A percentile compares a stretch with the other conserved stretches of the same genome.
phyloP scores from a whole-genome alignment of 2,888 invertebrate genomes.

The Dichetophora obliterata region DNA sequence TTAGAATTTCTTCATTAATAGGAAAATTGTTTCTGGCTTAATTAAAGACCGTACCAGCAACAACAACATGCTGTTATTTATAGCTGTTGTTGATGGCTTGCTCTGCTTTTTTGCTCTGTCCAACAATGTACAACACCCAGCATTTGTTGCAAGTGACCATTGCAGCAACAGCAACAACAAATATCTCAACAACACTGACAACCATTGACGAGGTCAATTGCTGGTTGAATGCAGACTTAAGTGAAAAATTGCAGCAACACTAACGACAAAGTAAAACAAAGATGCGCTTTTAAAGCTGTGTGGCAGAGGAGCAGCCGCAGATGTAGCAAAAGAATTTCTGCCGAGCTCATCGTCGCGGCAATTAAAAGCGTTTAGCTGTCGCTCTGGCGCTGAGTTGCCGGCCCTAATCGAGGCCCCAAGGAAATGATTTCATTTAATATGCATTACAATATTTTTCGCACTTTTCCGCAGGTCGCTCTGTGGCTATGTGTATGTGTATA shows the following conservation, averaged over 20 bases:
- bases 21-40: conserved; percentile 54
- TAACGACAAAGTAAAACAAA: conserved; percentile 41
- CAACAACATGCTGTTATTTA: conserved; percentile 32
- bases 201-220: conserved; percentile 40
- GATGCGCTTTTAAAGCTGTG: neutral
- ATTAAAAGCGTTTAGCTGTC: conserved; percentile 40
- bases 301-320: neutral
- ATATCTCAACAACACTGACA: neutral
- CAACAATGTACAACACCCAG: conserved; percentile 7
- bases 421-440: conserved; percentile 44
- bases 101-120: too few relatives aligned
- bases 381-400: neutral
- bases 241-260: conserved; percentile 60
- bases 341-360: conserved; percentile 38
- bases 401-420: conserved; percentile 28
- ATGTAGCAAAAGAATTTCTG: conserved; percentile 47
- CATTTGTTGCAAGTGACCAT: neutral
- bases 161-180: neutral
- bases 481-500: neutral
- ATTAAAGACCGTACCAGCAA: conserved; percentile 42
- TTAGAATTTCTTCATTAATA: conserved; percentile 65
- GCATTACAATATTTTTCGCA: conserved; percentile 33
- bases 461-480: neutral
- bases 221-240: conserved; percentile 51
- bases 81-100: conserved; percentile 11